Base-by-base conservation (phyloP, 2,888 invertebrate genomes). In the Diplazon laetatorius region DNA sequence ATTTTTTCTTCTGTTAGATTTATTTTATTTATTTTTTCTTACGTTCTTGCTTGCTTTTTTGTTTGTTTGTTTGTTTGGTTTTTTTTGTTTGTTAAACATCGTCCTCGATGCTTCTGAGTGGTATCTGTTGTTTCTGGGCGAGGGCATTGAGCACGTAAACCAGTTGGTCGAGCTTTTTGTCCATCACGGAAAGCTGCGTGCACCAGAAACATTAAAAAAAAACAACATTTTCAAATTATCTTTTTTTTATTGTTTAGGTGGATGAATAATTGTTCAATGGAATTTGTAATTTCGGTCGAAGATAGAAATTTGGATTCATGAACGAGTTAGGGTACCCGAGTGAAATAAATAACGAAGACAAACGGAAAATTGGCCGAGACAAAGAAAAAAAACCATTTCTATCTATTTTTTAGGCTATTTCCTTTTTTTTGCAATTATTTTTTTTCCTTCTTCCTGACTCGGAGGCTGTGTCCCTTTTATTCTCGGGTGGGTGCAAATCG, bases 71-170 rank as follows among this genome's bases (percentile, higher is more conserved):
- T n/a, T 60, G 76, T 76, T 65, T 76, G 78, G 80, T 78, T 83
- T 81, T 77, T 82, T 77, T 82, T 83, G 84, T n/a, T n/a, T n/a
- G 87, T 92, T 91, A 92, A 83, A 92, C 92, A 82, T 92, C 92
- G 85, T 92, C 92, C 85, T 92, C 93, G 82, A 92, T 89, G 81
- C 91, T 91, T 80, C 92, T 90, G 80, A 92, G 87, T 63, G 91
- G 91, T 84, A 92, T 91, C 86, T 92, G 93, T 84, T 92, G 92
- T 85, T 93, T 93, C 91, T 93, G 92, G 81, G 93, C 92, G 82
- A 94, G 87, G 50, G 93, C 91, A 86, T 93, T 93, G 78, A 94
- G 90, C 59, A 94, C 92, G 84, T 90, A 89, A 46, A 92, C 85
- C 72, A 92, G 87, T 84, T 92, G 92, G 84, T 93, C 93, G 82